phyloP scores from a whole-genome alignment of 2,113 vertebrate genomes.

The Protobothrops flavoviridis region DNA sequence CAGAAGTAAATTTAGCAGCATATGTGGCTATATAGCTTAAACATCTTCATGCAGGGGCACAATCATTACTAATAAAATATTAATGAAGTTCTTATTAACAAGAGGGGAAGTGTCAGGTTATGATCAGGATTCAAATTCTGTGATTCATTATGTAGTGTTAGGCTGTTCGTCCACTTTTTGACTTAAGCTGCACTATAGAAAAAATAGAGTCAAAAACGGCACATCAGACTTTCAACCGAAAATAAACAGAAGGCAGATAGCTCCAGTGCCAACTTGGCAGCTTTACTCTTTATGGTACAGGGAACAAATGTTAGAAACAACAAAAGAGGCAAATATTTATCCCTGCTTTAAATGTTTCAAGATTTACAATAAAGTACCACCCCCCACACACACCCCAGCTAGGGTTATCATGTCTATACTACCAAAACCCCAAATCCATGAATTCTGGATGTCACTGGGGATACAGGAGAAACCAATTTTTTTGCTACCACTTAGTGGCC shows the following conservation, averaged over 20 bases:
- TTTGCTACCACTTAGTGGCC: background rate
- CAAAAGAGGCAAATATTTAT: background rate
- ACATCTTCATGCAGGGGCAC: background rate
- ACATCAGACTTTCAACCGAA: background rate
- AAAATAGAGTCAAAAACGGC: background rate
- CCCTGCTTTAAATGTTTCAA: background rate
- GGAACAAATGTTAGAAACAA: background rate
- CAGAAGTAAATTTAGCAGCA: background rate
- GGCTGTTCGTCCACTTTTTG: background rate
- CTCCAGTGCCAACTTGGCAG: background rate
- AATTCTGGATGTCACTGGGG: no score
- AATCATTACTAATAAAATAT: background rate
- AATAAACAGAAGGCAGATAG: background rate
- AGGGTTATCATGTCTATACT: background rate
- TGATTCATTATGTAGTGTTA: background rate
- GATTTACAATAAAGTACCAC: background rate
- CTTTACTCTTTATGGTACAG: background rate
- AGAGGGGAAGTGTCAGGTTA: background rate
- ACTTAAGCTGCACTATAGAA: background rate
- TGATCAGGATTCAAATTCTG: background rate
- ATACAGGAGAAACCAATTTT: no score
- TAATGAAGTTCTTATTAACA: background rate
- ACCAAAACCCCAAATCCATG: background rate
- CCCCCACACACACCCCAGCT: background rate
- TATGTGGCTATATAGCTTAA: background rate